Base-by-base conservation (phyloP, 2,113 vertebrate genomes). In the Lontra canadensis region DNA sequence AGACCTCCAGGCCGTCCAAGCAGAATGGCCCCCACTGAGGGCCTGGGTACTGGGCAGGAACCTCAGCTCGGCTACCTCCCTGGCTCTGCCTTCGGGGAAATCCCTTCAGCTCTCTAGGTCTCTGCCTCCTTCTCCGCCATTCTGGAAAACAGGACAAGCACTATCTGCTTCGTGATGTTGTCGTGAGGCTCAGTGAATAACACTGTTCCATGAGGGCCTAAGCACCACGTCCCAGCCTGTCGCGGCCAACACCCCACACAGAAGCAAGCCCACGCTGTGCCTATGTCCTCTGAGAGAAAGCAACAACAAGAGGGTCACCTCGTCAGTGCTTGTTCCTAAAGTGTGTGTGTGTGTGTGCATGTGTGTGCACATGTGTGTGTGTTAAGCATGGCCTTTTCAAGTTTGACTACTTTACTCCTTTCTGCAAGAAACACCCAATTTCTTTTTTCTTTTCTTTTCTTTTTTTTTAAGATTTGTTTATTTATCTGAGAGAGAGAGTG, bases 161-260 rank as follows among this genome's bases (percentile, higher is more conserved):
- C n/a, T 3, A 0, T 36, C 31, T 0, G 5, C 8, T 73, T 47
- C 29, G 1, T 0, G 4, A 96, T 61, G 57, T 36, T 0, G 34
- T 0, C 4, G 8, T 0, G 7, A 78, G 31, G 15, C 17, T 9
- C 15, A 0, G 26, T 39, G 17, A 25, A 12, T 2, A 9, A 85
- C 47, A 73, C 26, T 0, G 52, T 3, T 0, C 11, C 23, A 1
- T 18, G 5, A 10, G 55, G 55, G n/a, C 80, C 10, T 7, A 17
- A 0, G 71, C 14, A 6, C 0, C 1, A 13, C 2, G 1, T 7
- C 34, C 17, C 25, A 13, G 3, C 36, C 57, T 2, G 1, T 7
- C 0, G 17, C 0, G n/a, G 49, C 3, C 0, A 20, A 42, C 7
- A 7, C 31, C 18, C 31, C 15, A 14, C 26, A 17, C 15, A 14